Evolutionary conservation across 2,888 invertebrate genomes (phyloP).

Genomic region (Hecatera dysodea): DNA sequence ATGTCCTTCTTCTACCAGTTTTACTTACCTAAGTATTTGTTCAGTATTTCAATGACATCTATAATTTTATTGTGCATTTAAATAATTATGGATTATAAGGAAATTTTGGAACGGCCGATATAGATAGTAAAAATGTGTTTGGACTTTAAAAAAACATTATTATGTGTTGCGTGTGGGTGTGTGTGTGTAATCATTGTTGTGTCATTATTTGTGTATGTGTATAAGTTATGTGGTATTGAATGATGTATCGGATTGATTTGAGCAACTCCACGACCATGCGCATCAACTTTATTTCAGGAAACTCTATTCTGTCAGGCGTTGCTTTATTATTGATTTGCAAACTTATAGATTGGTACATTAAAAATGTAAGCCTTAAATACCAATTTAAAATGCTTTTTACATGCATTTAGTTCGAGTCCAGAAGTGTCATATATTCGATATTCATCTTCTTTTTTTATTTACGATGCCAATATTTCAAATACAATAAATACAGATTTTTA

Average conservation of each 20-base stretch:
- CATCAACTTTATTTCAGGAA: neutral
- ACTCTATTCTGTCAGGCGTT: neutral
- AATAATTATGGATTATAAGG: too few species aligned
- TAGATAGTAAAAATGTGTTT: too few species aligned
- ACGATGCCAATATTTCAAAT: too few species aligned
- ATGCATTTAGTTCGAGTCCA: neutral
- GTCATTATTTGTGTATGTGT: too few species aligned
- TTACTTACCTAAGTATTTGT: slow-evolving; percentile 21
- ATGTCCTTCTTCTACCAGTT: slow-evolving; percentile 38
- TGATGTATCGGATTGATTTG: neutral
- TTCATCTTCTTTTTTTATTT: too few species aligned
- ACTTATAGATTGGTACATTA: neutral
- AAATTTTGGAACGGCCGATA: too few species aligned
- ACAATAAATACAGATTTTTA: too few species aligned
- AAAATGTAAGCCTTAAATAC: neutral
- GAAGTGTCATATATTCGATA: neutral
- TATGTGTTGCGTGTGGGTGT: too few species aligned
- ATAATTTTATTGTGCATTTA: too few species aligned
- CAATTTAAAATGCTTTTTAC: too few species aligned
- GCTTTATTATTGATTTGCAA: slow-evolving; percentile 62
- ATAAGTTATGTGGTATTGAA: neutral
- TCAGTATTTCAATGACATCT: slow-evolving; percentile 6
- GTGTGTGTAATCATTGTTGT: too few species aligned
- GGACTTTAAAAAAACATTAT: too few species aligned
- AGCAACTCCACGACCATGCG: neutral